Base-by-base conservation (phyloP, 2,888 invertebrate species). In the Ophion ellenae region DNA sequence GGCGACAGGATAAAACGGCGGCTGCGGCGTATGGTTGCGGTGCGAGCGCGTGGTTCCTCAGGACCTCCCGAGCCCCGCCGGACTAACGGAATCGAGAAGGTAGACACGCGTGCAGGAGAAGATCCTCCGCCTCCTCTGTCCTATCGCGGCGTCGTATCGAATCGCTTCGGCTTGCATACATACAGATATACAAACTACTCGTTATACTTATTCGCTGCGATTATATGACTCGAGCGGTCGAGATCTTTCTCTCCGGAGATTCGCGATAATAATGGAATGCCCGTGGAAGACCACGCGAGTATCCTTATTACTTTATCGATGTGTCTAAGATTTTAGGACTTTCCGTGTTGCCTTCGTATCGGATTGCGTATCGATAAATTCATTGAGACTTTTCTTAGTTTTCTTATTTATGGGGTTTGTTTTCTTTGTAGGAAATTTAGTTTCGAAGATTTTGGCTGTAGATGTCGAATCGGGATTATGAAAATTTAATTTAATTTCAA, bases 41-140 rank as follows among this genome's bases (percentile, higher is more conserved):
- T 36, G 63, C 61, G 77, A 53, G 45, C 61, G 83, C 67, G 79
- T 59, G 74, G 73, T 61, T 57, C 57, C 20, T 74, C 76, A 86
- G 83, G 83, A 86, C 81, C 83, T 85, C 85, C 36, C 57, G 75
- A 63, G 81, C 64, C 80, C 57, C 74, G 73, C 63, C 81, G 81
- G 77, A 83, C 69, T 86, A 86, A 86, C 86, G 86, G 86, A 83
- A 86, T 81, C 77, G 57, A 63, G 77, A 69, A 69, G 74, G 81
- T 74, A 86, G 86, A 86, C 86, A 84, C 86, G 83, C 83, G 86
- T 86, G 86, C 83, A 83, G 36, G 69, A 67, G 71, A 64, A 57
- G 67, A 83, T 75, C 71, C 70, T 83, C 81, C 82, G 73, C 67
- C 79, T 83, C 76, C 70, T 75, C 73, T 74, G 64, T 78, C 70